These are phyloP conservation scores for Aphidoletes aphidimyza DNA, from an alignment of 2,888 invertebrate genomes.

Conservation along the genomic window DNA sequence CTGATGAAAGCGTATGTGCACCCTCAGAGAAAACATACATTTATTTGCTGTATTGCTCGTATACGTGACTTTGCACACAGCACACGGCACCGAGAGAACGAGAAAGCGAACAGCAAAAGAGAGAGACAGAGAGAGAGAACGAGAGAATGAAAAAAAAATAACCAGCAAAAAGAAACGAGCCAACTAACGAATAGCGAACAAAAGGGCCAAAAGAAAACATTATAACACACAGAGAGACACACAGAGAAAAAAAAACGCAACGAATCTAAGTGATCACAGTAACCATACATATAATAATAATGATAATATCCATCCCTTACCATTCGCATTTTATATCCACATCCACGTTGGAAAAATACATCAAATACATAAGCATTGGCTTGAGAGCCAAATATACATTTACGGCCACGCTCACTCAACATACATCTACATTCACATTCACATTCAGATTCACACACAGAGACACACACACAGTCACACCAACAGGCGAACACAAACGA, in stretches of 20 bases:
- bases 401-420: neutral
- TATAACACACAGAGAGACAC: neutral
- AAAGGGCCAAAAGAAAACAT: neutral
- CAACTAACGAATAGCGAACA: slow-evolving; percentile 12
- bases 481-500: neutral
- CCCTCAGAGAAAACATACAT: neutral
- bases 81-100: neutral
- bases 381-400: neutral
- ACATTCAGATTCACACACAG: too few species aligned
- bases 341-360: neutral
- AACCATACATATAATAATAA: slow-evolving; percentile 38
- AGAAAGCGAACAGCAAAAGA: neutral
- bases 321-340: slow-evolving; percentile 1
- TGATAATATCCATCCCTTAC: slow-evolving; percentile 41
- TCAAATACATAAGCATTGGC: slow-evolving; percentile 18
- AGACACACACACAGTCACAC: neutral
- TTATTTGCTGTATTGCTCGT: neutral
- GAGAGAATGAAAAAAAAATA: neutral
- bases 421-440: neutral
- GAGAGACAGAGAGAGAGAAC: neutral
- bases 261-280: slow-evolving; percentile 50
- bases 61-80: slow-evolving; percentile 18
- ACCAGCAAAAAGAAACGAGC: neutral
- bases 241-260: too few species aligned
- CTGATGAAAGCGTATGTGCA: slow-evolving; percentile 46